phyloP scores from a whole-genome alignment of 37 sponge, comb jelly and placozoan species.

The Aplysina aerophoba region DNA sequence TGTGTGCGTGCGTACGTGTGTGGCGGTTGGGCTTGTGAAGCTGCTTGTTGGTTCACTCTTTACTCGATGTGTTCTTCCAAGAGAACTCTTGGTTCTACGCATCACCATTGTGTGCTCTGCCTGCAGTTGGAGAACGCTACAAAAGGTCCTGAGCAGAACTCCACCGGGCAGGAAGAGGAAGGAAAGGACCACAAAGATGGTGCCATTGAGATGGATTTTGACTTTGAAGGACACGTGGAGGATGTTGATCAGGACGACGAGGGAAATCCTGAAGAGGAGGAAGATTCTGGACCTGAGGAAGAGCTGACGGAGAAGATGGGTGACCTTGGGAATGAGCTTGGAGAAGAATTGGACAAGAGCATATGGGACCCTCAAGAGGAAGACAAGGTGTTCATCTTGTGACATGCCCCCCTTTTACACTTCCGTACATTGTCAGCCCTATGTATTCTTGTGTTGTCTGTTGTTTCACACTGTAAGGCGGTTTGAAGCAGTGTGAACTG shows the following conservation, averaged over 20 bases:
- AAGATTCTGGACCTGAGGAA: slow-evolving; percentile 32
- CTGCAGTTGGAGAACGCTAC: slow-evolving; percentile 37
- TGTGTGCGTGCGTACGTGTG: not conserved
- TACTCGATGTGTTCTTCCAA: not conserved
- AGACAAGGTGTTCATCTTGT: not conserved
- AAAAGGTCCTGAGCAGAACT: slow-evolving; percentile 31
- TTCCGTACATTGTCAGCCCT: not conserved
- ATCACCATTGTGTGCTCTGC: not conserved
- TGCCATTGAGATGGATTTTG: slow-evolving; percentile 81
- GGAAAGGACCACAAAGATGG: slow-evolving; percentile 55
- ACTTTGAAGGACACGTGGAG: slow-evolving; percentile 74
- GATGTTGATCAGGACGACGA: slow-evolving; percentile 44
- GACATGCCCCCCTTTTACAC: not conserved
- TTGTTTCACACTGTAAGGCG: too few relatives aligned
- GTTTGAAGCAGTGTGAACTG: too few relatives aligned
- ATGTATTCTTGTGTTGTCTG: not conserved
- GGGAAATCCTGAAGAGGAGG: slow-evolving; percentile 23
- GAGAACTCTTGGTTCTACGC: not conserved
- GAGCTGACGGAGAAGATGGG: slow-evolving; percentile 57
- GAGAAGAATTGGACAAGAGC: slow-evolving; percentile 68
- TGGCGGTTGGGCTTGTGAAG: not conserved
- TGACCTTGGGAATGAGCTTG: slow-evolving; percentile 45
- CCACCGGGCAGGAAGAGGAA: slow-evolving; percentile 25
- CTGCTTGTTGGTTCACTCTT: not conserved
- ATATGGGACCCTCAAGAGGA: slow-evolving; percentile 88